Conservation (phyloP, 2,113 vertebrate genomes). For the Chlamydotis undulata region DNA sequence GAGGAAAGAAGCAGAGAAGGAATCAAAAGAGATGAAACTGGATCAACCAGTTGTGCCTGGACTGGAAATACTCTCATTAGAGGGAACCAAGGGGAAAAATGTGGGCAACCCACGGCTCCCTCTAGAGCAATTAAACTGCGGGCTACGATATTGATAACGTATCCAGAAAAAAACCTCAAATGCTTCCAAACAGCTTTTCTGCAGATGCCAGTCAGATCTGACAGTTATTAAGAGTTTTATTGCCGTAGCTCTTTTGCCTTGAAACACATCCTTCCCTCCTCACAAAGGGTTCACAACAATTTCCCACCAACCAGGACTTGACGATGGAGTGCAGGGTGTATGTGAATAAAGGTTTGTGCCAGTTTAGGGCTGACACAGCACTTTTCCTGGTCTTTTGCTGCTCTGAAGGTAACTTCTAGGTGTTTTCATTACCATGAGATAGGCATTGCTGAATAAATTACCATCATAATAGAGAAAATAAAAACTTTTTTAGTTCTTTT, state of each 20-base stretch:
- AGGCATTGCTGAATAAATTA: neutral
- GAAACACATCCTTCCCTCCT: neutral
- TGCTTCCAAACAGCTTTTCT: conserved; percentile 34
- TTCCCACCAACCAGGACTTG: neutral
- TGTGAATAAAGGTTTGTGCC: neutral
- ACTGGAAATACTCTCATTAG: conserved; percentile 63
- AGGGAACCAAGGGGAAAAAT: conserved; percentile 20
- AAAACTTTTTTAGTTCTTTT: neutral
- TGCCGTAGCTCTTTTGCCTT: neutral
- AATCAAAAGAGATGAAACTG: conserved; percentile 66
- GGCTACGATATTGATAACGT: neutral
- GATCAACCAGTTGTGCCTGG: conserved; percentile 51
- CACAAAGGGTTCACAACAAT: neutral
- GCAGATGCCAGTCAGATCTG: neutral
- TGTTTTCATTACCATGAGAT: neutral
- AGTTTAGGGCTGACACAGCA: neutral
- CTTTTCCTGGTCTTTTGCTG: neutral
- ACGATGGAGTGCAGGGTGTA: neutral
- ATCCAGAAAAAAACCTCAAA: neutral
- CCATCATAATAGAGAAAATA: neutral
- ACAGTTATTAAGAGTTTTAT: neutral
- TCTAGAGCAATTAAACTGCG: conserved; percentile 31
- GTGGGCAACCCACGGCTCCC: neutral
- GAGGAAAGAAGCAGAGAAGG: conserved; percentile 24
- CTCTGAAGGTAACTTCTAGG: neutral